phyloP scores from a whole-genome alignment of 1,140 invertebrate species.

The Asbolus verrucosus region DNA sequence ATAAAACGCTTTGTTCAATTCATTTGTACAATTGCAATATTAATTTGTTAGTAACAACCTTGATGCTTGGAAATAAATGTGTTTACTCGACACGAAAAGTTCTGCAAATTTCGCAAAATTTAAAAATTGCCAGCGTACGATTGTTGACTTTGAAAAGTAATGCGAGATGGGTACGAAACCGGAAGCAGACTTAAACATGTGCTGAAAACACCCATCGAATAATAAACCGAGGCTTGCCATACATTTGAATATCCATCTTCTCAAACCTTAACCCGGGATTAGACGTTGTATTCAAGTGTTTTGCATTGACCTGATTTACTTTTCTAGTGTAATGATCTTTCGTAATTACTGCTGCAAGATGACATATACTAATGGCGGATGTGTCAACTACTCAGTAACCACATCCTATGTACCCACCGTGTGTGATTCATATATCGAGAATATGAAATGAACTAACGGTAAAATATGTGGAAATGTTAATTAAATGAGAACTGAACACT shows the following conservation, averaged over 20 bases:
- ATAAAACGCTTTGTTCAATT: no score
- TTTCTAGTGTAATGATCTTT: constrained; percentile 12
- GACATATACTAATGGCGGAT: no score
- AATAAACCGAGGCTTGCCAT: not conserved
- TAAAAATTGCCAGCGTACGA: no score
- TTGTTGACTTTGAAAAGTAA: no score
- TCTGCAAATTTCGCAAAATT: no score
- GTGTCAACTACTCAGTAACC: not conserved
- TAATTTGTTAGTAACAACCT: no score
- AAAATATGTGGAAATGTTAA: constrained; percentile 1
- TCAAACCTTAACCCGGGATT: not conserved
- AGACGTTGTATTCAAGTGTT: constrained; percentile 11
- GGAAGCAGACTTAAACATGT: constrained; percentile 11
- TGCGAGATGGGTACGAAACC: not conserved
- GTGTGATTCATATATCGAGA: constrained; percentile 4
- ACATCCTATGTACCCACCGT: no score
- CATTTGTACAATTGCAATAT: no score
- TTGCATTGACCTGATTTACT: constrained; percentile 39
- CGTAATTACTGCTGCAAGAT: constrained; percentile 23
- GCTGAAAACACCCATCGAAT: not conserved
- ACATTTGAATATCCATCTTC: constrained; percentile 17
- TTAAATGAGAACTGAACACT: constrained; percentile 7
- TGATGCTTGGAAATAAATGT: no score
- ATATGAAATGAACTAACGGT: not conserved
- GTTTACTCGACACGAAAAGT: no score